phyloP scores from a whole-genome alignment of 2,888 invertebrate species.

The Fragum whitleyi region DNA sequence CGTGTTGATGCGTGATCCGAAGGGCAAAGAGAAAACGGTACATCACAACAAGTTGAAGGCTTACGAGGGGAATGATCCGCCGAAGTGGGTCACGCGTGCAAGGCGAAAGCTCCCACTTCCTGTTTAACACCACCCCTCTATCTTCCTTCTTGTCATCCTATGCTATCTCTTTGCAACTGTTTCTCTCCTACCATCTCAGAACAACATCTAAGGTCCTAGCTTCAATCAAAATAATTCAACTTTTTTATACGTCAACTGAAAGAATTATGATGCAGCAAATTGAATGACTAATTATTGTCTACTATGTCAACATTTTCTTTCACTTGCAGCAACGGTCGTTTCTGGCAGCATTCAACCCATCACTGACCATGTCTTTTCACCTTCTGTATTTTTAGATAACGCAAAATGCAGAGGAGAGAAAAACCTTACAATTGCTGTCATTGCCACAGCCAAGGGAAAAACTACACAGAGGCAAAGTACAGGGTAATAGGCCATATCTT shows the following conservation, averaged over 20 bases:
- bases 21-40: neutral
- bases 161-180: neutral
- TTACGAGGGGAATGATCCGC: neutral
- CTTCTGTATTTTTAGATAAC: neutral
- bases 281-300: too few species aligned
- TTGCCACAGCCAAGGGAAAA: neutral
- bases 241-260: too few species aligned
- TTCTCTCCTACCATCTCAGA: too few species aligned
- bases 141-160: neutral
- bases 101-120: neutral
- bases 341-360: neutral
- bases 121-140: neutral
- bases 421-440: too few species aligned
- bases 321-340: neutral
- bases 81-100: neutral
- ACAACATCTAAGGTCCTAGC: too few species aligned
- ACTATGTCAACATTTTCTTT: neutral
- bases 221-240: too few species aligned
- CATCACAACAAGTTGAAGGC: constrained; percentile 8
- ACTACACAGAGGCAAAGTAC: neutral
- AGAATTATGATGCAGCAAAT: too few species aligned
- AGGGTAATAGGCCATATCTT: neutral
- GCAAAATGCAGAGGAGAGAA: neutral
- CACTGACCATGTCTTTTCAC: neutral
- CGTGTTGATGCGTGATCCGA: too few species aligned